Base-by-base conservation (phyloP, 2,888 invertebrate genomes). In the Apamea anceps region DNA sequence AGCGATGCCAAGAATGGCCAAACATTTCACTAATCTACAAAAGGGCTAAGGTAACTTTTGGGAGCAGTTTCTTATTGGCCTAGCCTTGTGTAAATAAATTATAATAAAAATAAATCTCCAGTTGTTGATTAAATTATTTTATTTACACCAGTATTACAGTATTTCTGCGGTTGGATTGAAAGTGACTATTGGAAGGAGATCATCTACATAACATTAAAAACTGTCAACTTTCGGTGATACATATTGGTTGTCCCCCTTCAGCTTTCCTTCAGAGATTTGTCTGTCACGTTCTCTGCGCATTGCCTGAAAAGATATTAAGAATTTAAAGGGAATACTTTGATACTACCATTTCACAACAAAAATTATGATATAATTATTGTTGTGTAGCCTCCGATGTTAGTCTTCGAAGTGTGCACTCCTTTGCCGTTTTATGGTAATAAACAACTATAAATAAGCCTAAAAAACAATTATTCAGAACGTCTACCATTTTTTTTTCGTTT, bases 201-300 rank as follows among this genome's bases (percentile, higher is more conserved):
- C 15, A 68, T 81, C 75, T 85, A 82, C 72, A 75, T 77, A 76
- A 84, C n/a, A 75, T 87, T 88, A 87, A 93, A 95, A 98, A 90
- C 97, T 97, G 94, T 98, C 98, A 18, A 97, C 90, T 91, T 94
- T 96, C 5, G 98, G 98, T 71, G 96, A 93, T 0, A 97, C 97
- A 93, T 97, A 98, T 86, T 97, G 94, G 1, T 97, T 95, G 81
- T 97, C 97, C 80, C 96, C 97, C 70, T 95, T 97, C 80, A 98
- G 96, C 92, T 98, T 98, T 37, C 98, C 98, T 72, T 95, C 94
- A 51, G 95, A 91, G 85, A 97, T 97, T 93, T 98, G 98, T 82
- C 97, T 97, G 6, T 97, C 93, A 77, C 98, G 97, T 91, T 98
- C 98, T 13, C 88, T 88, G 77, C 97, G 93, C 98, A 98, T 98